Evolutionary conservation across 2,888 invertebrate genomes (phyloP).

Genomic region (Hymenopus coronatus): DNA sequence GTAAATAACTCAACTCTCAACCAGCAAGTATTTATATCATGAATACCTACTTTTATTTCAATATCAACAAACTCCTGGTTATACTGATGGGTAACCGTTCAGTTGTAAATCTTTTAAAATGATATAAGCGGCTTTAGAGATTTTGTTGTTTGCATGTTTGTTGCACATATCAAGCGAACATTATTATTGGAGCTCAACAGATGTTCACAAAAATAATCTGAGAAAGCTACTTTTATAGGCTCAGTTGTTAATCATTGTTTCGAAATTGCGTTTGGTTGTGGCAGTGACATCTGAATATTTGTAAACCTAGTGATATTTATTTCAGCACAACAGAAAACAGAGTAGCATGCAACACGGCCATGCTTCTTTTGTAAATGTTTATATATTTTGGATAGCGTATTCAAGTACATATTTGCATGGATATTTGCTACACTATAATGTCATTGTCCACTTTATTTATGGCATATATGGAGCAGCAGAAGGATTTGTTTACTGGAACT

Average conservation of each 20-base stretch:
- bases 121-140: not conserved
- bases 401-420: too few relatives aligned
- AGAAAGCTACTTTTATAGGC: not conserved
- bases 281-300: not conserved
- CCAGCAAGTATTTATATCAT: not conserved
- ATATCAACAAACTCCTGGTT: not conserved
- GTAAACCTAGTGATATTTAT: not conserved
- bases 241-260: not conserved
- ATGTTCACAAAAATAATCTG: not conserved
- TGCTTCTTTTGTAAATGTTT: too few relatives aligned
- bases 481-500: too few relatives aligned
- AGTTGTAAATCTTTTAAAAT: not conserved
- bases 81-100: not conserved
- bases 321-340: too few relatives aligned
- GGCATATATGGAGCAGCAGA: too few relatives aligned
- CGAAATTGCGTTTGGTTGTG: not conserved
- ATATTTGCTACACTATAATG: too few relatives aligned
- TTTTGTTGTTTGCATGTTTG: not conserved
- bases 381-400: too few relatives aligned
- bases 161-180: not conserved
- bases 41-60: not conserved
- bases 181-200: not conserved
- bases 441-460: too few relatives aligned
- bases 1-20: too few relatives aligned
- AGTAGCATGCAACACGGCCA: not conserved